Evolutionary conservation across 2,888 invertebrate species (phyloP), one percentile per base, ranked within the genome.

Genomic region (Drosophila anceps): DNA sequence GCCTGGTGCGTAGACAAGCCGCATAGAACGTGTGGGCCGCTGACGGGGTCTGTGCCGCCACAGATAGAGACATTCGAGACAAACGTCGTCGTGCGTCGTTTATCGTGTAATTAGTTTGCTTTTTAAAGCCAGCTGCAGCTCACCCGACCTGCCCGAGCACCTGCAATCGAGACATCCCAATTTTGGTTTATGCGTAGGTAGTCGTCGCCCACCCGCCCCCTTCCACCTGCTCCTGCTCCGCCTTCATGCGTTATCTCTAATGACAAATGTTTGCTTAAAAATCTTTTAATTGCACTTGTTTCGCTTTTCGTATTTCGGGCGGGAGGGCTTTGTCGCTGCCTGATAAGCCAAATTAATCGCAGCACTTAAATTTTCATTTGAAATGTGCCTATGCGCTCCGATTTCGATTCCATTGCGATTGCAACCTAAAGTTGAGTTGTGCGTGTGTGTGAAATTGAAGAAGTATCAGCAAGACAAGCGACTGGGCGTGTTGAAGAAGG

Each of bases 301-400:
- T 81, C 43, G 74, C 58, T 74, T 69, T 79, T 64, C 62, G 63
- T 50, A 35, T 50, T 61, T 65, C 29, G 64, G 54, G 48, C 39
- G 37, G 62, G 51, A 37, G 55, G 43, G 48, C 43, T 63, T 57
- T 65, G 78, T 66, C 37, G 59, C 60, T 44, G 46, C 29, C 73
- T 87, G 87, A 88, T 90, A 88, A 88, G 90, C 88, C 89, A 85
- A 90, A 88, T 90, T 88, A 88, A 88, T 88, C 87, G 88, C 80
- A 88, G 83, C 86, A 88, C 87, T 88, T 88, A 88, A 85, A 85
- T 88, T 90, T 88, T 90, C 78, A 90, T 88, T 88, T 86, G 74
- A 70, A 88, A 79, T 81, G 79, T 68, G 69, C 69, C 63, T 70
- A 55, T 62, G 59, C 39, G 51, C 31, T 35, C 31, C 70, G 76